Conservation (phyloP, 2,888 invertebrate genomes). For the Spilarctia lutea region DNA sequence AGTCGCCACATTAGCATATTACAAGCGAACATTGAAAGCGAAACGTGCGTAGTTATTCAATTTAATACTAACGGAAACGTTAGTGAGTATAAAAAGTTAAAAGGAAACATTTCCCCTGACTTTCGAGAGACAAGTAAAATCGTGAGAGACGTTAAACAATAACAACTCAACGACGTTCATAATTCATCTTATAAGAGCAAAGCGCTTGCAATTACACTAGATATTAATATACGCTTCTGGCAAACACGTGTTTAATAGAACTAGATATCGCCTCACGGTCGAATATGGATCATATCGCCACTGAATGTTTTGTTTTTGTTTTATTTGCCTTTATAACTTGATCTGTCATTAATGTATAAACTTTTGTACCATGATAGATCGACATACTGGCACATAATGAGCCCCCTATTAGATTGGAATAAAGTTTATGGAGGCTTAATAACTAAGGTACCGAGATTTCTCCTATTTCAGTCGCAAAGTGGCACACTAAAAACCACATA, state of each 20-base stretch:
- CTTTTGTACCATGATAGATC: neutral
- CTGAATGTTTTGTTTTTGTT: neutral
- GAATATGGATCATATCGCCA: neutral
- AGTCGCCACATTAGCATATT: too few species aligned
- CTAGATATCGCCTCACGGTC: neutral
- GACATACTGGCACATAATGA: neutral
- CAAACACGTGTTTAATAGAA: conserved; percentile 46
- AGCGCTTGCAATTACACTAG: conserved; percentile 32
- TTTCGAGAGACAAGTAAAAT: conserved; percentile 80
- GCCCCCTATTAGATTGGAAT: neutral
- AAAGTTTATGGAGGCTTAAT: neutral
- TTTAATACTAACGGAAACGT: conserved; percentile 57
- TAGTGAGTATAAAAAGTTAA: conserved; percentile 55
- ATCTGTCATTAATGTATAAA: neutral
- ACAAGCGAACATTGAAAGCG: conserved; percentile 45
- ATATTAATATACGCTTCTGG: conserved; percentile 43
- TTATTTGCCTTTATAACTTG: neutral
- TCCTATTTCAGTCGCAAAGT: neutral
- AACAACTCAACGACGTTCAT: conserved; percentile 51
- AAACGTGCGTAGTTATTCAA: conserved; percentile 47
- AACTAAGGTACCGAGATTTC: neutral
- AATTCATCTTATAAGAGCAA: conserved; percentile 50
- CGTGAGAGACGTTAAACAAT: conserved; percentile 78
- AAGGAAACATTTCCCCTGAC: conserved; percentile 73
- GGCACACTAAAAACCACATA: too few species aligned